A percentile compares a stretch with the other conserved stretches of the same genome.
Evolutionary conservation across 1,140 invertebrate genomes (phyloP).

Genomic region (Microplitis demolitor): DNA sequence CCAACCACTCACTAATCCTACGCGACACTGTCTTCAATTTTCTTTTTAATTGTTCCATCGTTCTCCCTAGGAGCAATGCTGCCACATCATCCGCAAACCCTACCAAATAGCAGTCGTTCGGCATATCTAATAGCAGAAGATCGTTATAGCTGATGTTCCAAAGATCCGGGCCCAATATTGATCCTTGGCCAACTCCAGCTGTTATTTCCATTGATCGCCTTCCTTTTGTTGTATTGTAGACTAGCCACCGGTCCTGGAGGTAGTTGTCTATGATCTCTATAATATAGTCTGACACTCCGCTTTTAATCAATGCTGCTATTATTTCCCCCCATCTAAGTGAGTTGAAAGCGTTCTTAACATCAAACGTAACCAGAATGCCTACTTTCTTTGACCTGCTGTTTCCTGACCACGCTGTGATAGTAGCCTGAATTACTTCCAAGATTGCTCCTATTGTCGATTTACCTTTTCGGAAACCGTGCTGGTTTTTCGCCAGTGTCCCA

Average conservation of each 20-base stretch:
- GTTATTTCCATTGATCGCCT: not conserved
- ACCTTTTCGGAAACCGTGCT: slow-evolving; percentile 32
- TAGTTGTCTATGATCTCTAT: slow-evolving; percentile 29
- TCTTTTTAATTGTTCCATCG: slow-evolving; percentile 20
- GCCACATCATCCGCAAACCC: slow-evolving; percentile 45
- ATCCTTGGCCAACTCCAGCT: slow-evolving; percentile 40
- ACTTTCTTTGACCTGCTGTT: not conserved
- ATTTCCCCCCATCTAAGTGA: slow-evolving; percentile 24
- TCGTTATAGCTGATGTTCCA: slow-evolving; percentile 47
- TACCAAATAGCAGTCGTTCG: slow-evolving; percentile 20
- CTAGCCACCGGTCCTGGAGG: slow-evolving; percentile 12
- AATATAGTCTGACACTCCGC: slow-evolving; percentile 7
- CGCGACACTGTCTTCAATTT: slow-evolving; percentile 25
- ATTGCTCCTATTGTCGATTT: slow-evolving; percentile 27
- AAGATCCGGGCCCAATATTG: slow-evolving; percentile 40
- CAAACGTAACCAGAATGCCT: slow-evolving; percentile 28
- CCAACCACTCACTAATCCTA: slow-evolving; percentile 28
- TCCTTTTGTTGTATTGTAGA: slow-evolving; percentile 23
- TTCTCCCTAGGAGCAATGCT: slow-evolving; percentile 28
- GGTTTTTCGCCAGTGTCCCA: slow-evolving; percentile 6
- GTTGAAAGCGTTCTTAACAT: slow-evolving; percentile 40
- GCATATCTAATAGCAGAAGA: slow-evolving; percentile 37
- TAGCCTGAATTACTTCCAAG: slow-evolving; percentile 5
- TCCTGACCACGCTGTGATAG: not conserved
- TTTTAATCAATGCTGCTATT: not conserved